Conservation (phyloP, 2,888 invertebrate genomes). For the Danaus chrysippus region DNA sequence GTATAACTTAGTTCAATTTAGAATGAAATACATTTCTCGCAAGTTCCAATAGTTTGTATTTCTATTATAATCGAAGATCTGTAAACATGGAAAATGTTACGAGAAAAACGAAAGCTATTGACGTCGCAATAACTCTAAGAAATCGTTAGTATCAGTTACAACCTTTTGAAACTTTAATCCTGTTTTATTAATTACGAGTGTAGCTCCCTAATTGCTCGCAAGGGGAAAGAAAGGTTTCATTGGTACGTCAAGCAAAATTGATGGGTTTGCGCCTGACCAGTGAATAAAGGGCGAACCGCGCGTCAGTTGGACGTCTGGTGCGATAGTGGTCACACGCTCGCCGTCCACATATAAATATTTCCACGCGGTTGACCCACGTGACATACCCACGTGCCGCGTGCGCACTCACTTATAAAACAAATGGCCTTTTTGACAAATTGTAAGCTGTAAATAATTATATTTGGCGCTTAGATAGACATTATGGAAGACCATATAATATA, state of each 20-base stretch:
- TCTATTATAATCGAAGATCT: too few relatives aligned
- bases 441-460: conserved; percentile 1
- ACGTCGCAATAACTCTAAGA: conserved; percentile 12
- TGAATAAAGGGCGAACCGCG: conserved; percentile 65
- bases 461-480: conserved; percentile 14
- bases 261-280: conserved; percentile 73
- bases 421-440: conserved; percentile 8
- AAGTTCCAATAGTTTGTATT: too few relatives aligned
- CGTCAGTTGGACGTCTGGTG: conserved; percentile 71
- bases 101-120: neutral
- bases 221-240: conserved; percentile 70
- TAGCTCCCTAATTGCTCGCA: conserved; percentile 60
- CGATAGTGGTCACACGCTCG: conserved; percentile 71
- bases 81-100: neutral
- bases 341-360: conserved; percentile 54
- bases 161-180: conserved; percentile 26
- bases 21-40: too few relatives aligned
- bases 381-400: conserved; percentile 46
- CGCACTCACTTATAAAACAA: conserved; percentile 33
- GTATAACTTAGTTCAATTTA: too few relatives aligned
- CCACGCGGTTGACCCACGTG: conserved; percentile 55
- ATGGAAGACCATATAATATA: conserved; percentile 15
- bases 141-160: conserved; percentile 12
- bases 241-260: conserved; percentile 75
- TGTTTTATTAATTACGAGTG: conserved; percentile 62